A percentile compares a stretch with the other conserved stretches of the same genome.
These are phyloP conservation scores for Pachydiplax longipennis DNA, from an alignment of 2,888 invertebrate genomes.

Conservation along the genomic window DNA sequence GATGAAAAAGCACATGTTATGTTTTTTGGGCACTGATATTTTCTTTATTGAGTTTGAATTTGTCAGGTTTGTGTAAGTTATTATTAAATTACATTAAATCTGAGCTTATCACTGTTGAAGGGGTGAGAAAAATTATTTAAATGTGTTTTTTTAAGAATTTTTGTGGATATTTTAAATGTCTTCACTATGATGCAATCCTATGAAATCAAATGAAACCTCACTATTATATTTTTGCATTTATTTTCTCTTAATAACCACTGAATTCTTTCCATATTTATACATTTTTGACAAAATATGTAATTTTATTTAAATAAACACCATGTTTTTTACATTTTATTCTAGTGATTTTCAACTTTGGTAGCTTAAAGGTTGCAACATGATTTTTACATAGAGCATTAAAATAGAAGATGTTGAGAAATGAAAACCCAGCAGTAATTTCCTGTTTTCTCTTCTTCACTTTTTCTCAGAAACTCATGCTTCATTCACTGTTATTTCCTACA, in stretches of 20 bases:
- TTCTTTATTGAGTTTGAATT: background rate
- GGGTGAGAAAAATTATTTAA: background rate
- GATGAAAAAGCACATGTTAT: background rate
- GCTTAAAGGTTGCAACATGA: no score
- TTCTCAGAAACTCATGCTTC: no score
- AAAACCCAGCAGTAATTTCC: background rate
- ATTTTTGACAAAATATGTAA: conserved; percentile 21
- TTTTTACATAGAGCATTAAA: background rate
- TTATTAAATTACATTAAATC: background rate
- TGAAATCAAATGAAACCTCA: background rate
- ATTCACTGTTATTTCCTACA: no score
- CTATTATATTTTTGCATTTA: conserved; percentile 19
- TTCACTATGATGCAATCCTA: background rate
- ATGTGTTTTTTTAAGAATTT: background rate
- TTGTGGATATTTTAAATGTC: background rate
- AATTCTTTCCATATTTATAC: background rate
- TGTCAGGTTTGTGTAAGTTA: background rate
- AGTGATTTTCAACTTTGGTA: background rate
- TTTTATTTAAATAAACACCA: conserved; percentile 35
- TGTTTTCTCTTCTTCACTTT: background rate
- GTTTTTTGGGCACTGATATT: background rate
- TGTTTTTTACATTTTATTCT: background rate
- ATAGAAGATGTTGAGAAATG: background rate
- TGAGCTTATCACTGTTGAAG: background rate
- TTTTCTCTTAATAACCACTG: background rate